phyloP scores from a whole-genome alignment of 2,797 vertebrate genomes.

The Remorina albescens region DNA sequence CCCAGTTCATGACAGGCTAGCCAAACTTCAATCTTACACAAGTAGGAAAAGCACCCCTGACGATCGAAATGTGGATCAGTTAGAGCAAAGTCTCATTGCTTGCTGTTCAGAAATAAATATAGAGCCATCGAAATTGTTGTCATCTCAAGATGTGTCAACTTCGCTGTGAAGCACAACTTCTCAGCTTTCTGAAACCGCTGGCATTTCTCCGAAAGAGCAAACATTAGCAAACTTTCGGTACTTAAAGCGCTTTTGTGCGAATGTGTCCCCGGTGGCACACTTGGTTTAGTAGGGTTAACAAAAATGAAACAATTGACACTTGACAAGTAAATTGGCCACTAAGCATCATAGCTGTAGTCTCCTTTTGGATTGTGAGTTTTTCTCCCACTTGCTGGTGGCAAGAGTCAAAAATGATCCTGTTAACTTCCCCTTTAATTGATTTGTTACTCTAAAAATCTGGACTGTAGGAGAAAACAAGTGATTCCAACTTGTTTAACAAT shows the following conservation, averaged over 20 bases:
- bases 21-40: slow-evolving; percentile 29
- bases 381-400: neutral
- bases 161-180: too few species aligned
- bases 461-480: neutral
- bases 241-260: too few species aligned
- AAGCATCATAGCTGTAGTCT: neutral
- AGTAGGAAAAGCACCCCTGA: slow-evolving; percentile 39
- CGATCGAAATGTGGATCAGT: slow-evolving; percentile 5
- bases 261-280: too few species aligned
- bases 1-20: slow-evolving; percentile 46
- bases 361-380: neutral
- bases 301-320: slow-evolving; percentile 15
- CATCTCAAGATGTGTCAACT: slow-evolving; percentile 2
- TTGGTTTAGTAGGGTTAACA: too few species aligned
- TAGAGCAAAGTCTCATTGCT: neutral
- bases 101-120: slow-evolving; percentile 7
- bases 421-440: neutral
- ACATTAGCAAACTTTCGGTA: too few species aligned
- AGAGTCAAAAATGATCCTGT: neutral
- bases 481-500: slow-evolving; percentile 24
- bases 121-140: slow-evolving; percentile 11
- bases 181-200: too few species aligned
- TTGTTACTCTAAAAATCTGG: neutral
- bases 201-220: too few species aligned
- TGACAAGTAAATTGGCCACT: slow-evolving; percentile 35